Evolutionary conservation across 2,113 vertebrate genomes (phyloP).

Genomic region (Colaptes auratus): DNA sequence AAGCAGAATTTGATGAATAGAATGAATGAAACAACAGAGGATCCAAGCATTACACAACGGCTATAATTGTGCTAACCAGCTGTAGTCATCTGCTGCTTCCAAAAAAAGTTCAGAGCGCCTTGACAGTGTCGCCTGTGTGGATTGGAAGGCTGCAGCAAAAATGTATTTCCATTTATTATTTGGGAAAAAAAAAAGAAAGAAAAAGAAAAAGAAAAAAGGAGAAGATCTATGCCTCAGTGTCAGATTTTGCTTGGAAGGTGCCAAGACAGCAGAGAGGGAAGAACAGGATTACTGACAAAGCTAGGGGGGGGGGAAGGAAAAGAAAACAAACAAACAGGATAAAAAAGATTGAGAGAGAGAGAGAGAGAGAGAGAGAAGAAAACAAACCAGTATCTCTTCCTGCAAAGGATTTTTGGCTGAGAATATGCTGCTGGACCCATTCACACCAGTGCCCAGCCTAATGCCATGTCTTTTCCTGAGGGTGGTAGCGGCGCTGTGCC

Average conservation of each 20-base stretch:
- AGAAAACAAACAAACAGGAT: too few relatives aligned
- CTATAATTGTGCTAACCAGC: conserved; percentile 71
- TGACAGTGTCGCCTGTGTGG: conserved; percentile 9
- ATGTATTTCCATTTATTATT: conserved; percentile 59
- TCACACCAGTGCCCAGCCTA: neutral
- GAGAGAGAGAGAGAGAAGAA: neutral
- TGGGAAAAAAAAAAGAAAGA: neutral
- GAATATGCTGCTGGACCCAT: neutral
- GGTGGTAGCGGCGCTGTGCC: neutral
- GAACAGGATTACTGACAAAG: neutral
- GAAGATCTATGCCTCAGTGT: conserved; percentile 18
- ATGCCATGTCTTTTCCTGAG: neutral
- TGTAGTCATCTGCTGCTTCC: conserved; percentile 73
- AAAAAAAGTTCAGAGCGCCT: conserved; percentile 64
- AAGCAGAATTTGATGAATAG: conserved; percentile 38
- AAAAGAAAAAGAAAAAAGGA: neutral
- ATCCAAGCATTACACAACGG: conserved; percentile 45
- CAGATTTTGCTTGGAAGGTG: conserved; percentile 49
- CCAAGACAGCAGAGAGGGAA: neutral
- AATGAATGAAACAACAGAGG: conserved; percentile 49
- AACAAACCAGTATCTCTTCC: neutral
- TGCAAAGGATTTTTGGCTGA: conserved; percentile 6
- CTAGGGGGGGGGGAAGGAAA: neutral
- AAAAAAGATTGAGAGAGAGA: too few relatives aligned
- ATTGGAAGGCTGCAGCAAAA: conserved; percentile 38